Evolutionary conservation across 1,140 invertebrate species (phyloP).

Genomic region (Micrasema longulum): DNA sequence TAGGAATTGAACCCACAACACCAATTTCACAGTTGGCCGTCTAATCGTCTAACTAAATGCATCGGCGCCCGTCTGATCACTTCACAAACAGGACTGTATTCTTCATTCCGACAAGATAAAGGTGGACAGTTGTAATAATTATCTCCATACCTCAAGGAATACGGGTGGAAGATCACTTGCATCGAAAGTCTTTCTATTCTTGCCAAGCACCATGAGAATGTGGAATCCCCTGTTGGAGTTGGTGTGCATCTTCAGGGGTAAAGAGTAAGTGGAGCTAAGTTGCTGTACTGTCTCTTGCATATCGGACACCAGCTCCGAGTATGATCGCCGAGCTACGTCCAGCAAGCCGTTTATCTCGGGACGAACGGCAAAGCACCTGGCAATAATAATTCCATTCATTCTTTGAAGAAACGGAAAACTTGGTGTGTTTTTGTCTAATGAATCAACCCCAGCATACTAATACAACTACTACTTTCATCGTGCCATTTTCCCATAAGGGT

Average conservation of each 20-base stretch:
- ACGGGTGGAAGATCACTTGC: conserved; percentile 72
- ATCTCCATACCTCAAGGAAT: conserved; percentile 80
- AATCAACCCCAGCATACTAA: no score
- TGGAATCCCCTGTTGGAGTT: conserved; percentile 81
- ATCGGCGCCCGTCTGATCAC: no score
- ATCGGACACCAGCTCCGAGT: conserved; percentile 83
- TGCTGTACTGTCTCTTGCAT: conserved; percentile 76
- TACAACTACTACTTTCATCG: no score
- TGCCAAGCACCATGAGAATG: conserved; percentile 72
- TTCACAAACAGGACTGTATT: no score
- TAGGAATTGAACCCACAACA: no score
- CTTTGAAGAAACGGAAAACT: no score
- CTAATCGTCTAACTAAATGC: no score
- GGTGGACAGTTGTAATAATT: no score
- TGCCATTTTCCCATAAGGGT: no score
- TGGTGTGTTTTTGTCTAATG: no score
- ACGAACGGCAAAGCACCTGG: conserved; percentile 83
- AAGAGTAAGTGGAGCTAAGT: conserved; percentile 72
- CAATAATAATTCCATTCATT: background rate
- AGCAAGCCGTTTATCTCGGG: conserved; percentile 78
- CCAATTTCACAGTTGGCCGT: no score
- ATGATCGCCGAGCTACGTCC: conserved; percentile 81
- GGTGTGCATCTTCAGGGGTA: conserved; percentile 76
- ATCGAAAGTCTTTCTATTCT: conserved; percentile 64
- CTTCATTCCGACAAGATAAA: no score